These are phyloP conservation scores for Elephantulus edwardii DNA, from an alignment of 2,113 vertebrate species.

Conservation along the genomic window DNA sequence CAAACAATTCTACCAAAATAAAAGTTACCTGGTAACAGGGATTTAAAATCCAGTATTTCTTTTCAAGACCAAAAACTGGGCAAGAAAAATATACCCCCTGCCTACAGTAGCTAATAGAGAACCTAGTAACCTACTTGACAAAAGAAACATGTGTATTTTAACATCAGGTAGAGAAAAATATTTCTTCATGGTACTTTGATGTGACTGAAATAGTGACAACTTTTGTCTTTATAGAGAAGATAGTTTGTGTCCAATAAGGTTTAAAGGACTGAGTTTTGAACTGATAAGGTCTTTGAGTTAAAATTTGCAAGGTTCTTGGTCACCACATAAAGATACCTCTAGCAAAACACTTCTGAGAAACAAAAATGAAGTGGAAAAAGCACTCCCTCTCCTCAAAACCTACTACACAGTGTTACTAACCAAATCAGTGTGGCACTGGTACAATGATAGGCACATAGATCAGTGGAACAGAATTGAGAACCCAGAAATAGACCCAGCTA, in stretches of 20 bases:
- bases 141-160: neutral
- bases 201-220: neutral
- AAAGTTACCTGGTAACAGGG: constrained; percentile 22
- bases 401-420: too few relatives aligned
- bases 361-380: too few relatives aligned
- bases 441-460: too few relatives aligned
- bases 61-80: neutral
- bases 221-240: neutral
- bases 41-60: constrained; percentile 14
- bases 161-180: neutral
- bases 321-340: too few relatives aligned
- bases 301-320: neutral
- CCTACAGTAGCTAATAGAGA: neutral
- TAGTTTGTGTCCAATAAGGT: neutral
- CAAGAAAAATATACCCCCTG: neutral
- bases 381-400: too few relatives aligned
- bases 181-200: neutral
- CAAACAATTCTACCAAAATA: neutral
- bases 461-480: too few relatives aligned
- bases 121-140: neutral
- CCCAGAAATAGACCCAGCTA: too few relatives aligned
- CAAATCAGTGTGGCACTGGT: too few relatives aligned
- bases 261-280: neutral
- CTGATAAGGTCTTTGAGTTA: neutral
- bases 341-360: too few relatives aligned